Evolutionary conservation across 37 sponge, comb jelly and placozoan genomes (phyloP), one percentile per base, ranked within the genome.

Genomic region (Ianthella basta): DNA sequence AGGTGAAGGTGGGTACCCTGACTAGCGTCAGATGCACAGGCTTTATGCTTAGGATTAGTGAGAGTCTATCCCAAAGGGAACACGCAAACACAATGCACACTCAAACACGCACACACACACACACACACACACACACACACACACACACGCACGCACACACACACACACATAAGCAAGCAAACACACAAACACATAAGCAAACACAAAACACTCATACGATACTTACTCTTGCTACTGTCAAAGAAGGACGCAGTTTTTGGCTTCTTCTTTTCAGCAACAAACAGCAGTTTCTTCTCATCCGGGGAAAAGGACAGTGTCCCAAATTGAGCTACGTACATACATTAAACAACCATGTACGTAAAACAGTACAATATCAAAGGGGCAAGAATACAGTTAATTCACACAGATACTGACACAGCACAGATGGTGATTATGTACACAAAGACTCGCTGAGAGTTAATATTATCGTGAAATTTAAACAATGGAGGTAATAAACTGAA

Each of bases 221-320:
- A 15, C 59, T 24, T 82, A 84, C 57, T 35, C 25, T 72, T 80
- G 18, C 83, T 72, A 21, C 41, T 89, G 25, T 87, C 75, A 83
- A 96, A 96, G 84, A 78, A 98, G 6, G 99, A 91, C 18, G 40
- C 68, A 38, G 79, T 20, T 61, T 94, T 95, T 4, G 84, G 89
- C n/a, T 82, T 86, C 84, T 96, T 86, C 63, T 59, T 92, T 70
- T 98, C 97, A 50, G 99, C 99, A 25, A 96, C 75, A 56, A 91
- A 98, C 67, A 98, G 79, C 56, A 98, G 55, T 29, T 80, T 69
- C 6, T 79, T 59, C 16, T 91, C 99, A 66, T 89, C 82, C n/a
- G 85, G 80, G 23, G 93, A 94, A 23, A 82, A 59, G 36, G 50
- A 65, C 34, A 93, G 83, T 20, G 78, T 35, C 2, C 81, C 53